Evolutionary conservation across 2,888 invertebrate genomes (phyloP).

Genomic region (Drosophila glabriapex): DNA sequence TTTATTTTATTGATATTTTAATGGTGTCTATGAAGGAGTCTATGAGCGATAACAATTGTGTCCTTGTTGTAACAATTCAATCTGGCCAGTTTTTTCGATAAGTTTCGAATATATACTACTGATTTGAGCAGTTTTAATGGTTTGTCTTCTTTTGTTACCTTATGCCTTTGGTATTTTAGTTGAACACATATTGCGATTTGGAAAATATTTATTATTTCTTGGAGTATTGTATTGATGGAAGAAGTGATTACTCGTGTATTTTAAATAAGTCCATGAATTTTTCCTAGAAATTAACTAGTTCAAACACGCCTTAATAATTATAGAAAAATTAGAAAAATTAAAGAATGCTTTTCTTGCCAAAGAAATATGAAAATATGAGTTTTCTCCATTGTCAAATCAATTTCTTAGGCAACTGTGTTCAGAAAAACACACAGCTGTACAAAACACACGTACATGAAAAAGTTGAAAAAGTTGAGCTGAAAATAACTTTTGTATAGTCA

Average conservation of each 20-base stretch:
- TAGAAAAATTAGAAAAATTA: not conserved
- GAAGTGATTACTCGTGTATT: not conserved
- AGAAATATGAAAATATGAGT: not conserved
- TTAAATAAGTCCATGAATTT: not conserved
- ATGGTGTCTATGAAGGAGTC: not conserved
- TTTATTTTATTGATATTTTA: not conserved
- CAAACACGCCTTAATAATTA: not conserved
- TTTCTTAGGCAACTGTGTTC: not conserved
- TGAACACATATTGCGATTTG: not conserved
- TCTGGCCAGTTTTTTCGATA: not conserved
- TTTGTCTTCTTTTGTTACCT: not conserved
- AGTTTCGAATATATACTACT: not conserved
- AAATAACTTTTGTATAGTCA: not conserved
- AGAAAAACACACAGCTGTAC: not conserved
- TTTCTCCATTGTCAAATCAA: not conserved
- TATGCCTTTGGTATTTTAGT: rapidly evolving
- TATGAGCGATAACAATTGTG: not conserved
- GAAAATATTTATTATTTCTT: not conserved
- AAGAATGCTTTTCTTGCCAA: not conserved
- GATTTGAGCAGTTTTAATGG: not conserved
- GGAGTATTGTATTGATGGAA: not conserved
- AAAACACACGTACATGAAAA: not conserved
- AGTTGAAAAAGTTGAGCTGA: not conserved
- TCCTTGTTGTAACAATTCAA: not conserved
- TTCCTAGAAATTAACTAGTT: not conserved